These are phyloP conservation scores for Rallus crepitans DNA, from an alignment of 2,797 vertebrate genomes.

Conservation along the genomic window DNA sequence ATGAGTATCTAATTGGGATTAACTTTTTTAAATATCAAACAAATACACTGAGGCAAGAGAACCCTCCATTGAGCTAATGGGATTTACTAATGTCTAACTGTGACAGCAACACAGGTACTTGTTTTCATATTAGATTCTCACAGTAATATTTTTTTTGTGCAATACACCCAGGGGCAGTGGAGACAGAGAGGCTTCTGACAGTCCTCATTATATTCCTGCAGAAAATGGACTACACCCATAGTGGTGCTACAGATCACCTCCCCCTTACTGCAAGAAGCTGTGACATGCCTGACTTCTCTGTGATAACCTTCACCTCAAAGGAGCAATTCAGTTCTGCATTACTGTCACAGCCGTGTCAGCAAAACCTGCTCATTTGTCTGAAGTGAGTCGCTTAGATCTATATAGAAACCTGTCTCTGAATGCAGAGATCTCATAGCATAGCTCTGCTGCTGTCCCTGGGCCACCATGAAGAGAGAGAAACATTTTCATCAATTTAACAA, in stretches of 20 bases:
- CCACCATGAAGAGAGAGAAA: neutral
- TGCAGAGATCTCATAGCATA: neutral
- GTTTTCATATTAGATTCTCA: neutral
- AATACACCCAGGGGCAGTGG: neutral
- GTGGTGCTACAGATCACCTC: neutral
- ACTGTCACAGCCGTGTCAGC: neutral
- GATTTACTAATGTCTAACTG: neutral
- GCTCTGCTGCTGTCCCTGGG: fast-evolving
- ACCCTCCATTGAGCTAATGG: neutral
- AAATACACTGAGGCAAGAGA: neutral
- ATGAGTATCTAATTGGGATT: neutral
- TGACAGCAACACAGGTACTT: fast-evolving
- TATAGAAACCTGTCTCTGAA: neutral
- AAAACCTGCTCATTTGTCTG: neutral
- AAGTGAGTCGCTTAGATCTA: neutral
- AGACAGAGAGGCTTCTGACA: neutral
- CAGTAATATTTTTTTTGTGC: neutral
- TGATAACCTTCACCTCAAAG: neutral
- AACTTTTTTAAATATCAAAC: neutral
- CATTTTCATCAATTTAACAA: neutral
- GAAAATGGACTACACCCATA: neutral
- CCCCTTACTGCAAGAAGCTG: neutral
- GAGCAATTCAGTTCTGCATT: neutral
- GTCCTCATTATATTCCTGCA: neutral
- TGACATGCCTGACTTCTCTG: neutral